Conservation (phyloP, 2,113 vertebrate genomes). For the Electrona antarctica region DNA sequence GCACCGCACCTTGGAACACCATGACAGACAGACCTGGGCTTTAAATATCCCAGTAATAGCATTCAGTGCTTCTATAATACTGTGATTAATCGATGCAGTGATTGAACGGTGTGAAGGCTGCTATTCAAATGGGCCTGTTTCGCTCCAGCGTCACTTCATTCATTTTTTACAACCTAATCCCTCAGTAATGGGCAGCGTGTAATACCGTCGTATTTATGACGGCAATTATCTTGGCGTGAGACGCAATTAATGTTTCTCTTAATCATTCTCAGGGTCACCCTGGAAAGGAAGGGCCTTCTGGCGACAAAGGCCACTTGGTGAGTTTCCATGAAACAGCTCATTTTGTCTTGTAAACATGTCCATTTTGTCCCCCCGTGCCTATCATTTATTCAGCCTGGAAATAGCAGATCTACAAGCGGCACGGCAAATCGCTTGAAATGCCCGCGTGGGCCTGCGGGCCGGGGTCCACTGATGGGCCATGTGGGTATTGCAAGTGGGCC, state of each 20-base stretch:
- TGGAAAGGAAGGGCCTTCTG: conserved; percentile 93
- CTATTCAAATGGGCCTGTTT: background rate
- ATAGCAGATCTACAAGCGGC: too few species aligned
- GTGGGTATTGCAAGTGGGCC: too few species aligned
- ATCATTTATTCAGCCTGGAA: too few species aligned
- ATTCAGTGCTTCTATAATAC: conserved; percentile 25
- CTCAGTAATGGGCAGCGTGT: conserved; percentile 23
- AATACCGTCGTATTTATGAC: conserved; percentile 56
- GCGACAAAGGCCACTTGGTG: conserved; percentile 94
- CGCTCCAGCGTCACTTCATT: background rate
- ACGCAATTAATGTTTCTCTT: conserved; percentile 53
- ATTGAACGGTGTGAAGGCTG: background rate
- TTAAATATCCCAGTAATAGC: conserved; percentile 38
- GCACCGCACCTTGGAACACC: conserved; percentile 16
- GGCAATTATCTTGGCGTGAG: conserved; percentile 52
- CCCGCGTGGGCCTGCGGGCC: too few species aligned
- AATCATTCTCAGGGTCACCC: conserved; percentile 88
- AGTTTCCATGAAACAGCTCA: background rate
- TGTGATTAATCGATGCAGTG: too few species aligned
- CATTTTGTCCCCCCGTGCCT: too few species aligned
- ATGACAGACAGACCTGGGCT: conserved; percentile 15
- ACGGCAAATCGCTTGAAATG: too few species aligned
- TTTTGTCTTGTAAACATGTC: background rate
- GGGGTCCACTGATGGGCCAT: too few species aligned
- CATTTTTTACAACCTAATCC: conserved; percentile 55